Base-by-base conservation (phyloP, 2,888 invertebrate genomes). In the Pherbina coryleti region DNA sequence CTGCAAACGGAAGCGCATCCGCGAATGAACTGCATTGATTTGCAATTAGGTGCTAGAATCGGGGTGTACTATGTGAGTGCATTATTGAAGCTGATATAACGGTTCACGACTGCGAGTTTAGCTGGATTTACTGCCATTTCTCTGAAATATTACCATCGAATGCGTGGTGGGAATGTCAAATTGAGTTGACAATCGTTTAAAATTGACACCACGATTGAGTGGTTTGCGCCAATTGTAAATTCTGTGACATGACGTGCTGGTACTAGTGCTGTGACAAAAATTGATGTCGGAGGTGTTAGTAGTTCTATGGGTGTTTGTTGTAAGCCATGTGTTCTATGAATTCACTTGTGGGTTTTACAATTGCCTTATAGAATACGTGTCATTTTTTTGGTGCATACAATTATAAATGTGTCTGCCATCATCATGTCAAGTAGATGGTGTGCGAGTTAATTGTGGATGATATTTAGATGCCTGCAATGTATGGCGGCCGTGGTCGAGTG, bases 161-260 rank as follows among this genome's bases (percentile, higher is more conserved):
- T 55, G n/a, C 66, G 69, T 28, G 69, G 28, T 51, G 51, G 49
- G 62, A 49, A 49, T 28, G 49, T 75, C 67, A 44, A 53, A 67
- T 28, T 44, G 75, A 67, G 67, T 67, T 75, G 66, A 75, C 75
- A 75, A 67, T 75, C 57, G 75, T 66, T 67, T 75, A 55, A 75
- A 75, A 75, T 55, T 75, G 75, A 75, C 75, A 75, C 75, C 75
- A 55, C 66, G 55, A 75, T 75, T 75, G 75, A 75, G 67, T 75
- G 75, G 66, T 55, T 75, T 66, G 66, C 37, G 75, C 75, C 75
- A 67, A 75, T 75, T 75, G 75, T 66, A 37, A 66, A 55, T 66
- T 22, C 55, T 25, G 44, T 25, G 66, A 67, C 55, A 66, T 67
- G 75, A 75, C 67, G 34, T 53, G 25, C 17, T 37, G 53, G 31